Base-by-base conservation (phyloP, 2,797 vertebrate species). In the Cacajao melanocephalus region DNA sequence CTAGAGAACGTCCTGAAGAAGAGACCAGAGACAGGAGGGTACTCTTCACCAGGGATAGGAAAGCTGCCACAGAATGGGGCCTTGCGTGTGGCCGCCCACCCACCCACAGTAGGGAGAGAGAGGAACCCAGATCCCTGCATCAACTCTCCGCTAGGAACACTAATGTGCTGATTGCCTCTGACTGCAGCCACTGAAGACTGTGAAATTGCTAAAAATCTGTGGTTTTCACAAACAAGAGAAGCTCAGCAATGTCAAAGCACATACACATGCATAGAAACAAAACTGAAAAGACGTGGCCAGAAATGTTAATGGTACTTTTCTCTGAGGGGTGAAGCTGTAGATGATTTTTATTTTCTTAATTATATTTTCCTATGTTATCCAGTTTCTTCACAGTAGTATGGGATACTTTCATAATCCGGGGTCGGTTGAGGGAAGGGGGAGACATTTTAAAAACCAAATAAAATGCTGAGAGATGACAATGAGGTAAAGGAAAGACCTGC, bases 281-380 rank as follows among this genome's bases (percentile, higher is more conserved):
- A 75, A 22, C 48, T 24, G 1, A 39, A 67, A 48, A 90, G 52
- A 76, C 5, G 14, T 1, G 44, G n/a, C 46, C n/a, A 24, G 17
- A 52, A 67, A 30, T 9, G 12, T 39, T 58, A 70, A 58, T 0
- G 19, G 52, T 17, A 61, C 13, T 78, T 41, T 76, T 28, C 41
- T 55, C 52, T 57, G 28, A 92, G n/a, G 67, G 46, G n/a, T 14
- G 13, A 15, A 46, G 30, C 19, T 67, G 70, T 4, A 30, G 22
- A 13, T 24, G 14, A 48, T 46, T 75, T 76, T 75, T 61, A 58
- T 26, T 92, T 93, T 80, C 88, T 55, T 85, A 52, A 78, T 79
- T 75, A 9, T 15, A 80, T 44, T 84, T 91, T 83, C 64, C 75
- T 67, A 17, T 14, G 22, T 70, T 93, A 81, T 92, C 57, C 72